These are phyloP conservation scores for Lemur catta DNA, from an alignment of 2,797 vertebrate genomes.

Conservation along the genomic window DNA sequence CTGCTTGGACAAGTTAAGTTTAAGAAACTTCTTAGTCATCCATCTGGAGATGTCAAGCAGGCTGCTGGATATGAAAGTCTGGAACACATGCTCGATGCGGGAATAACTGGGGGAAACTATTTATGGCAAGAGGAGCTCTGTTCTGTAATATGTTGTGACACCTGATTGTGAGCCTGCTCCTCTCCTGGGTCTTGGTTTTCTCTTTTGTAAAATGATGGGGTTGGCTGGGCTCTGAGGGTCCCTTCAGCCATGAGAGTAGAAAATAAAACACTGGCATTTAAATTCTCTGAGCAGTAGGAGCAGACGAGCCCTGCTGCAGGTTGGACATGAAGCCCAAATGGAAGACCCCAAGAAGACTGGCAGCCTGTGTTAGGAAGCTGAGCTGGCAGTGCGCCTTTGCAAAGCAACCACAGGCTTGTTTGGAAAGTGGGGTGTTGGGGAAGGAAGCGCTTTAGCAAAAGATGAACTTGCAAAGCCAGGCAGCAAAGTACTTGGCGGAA, in stretches of 20 bases:
- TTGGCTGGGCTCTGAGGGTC: background rate
- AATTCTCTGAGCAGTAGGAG: background rate
- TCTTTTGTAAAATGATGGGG: background rate
- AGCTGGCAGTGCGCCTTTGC: background rate
- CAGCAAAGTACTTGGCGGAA: accelerated
- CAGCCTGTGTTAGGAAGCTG: background rate
- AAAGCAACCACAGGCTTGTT: background rate
- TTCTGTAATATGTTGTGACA: background rate
- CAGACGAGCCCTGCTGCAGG: background rate
- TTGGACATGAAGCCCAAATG: background rate
- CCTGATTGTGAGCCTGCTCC: background rate
- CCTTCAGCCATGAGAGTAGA: background rate
- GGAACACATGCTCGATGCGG: accelerated
- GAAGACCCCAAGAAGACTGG: background rate
- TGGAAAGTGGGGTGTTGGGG: background rate
- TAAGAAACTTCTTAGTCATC: background rate
- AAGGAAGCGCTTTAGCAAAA: background rate
- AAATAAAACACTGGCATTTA: background rate
- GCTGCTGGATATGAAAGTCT: background rate
- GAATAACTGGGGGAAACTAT: background rate
- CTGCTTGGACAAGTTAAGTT: background rate
- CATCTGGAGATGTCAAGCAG: background rate
- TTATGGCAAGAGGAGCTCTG: background rate
- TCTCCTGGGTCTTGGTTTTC: background rate
- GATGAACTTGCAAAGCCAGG: background rate